Conservation (phyloP, 2,113 vertebrate genomes). For the Turdus rufiventris region DNA sequence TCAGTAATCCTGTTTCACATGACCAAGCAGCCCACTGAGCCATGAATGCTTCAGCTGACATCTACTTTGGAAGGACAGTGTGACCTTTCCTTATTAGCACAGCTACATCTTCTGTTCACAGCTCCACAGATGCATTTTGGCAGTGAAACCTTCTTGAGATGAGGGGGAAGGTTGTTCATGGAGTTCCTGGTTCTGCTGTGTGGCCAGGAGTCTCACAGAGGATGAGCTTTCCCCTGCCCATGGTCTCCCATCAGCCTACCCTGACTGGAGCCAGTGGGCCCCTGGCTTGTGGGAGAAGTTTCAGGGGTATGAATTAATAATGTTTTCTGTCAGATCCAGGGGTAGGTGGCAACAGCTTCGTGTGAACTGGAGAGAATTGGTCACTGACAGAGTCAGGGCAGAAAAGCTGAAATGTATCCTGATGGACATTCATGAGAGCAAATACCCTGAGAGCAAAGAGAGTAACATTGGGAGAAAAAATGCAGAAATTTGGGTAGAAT, state of each 20-base stretch:
- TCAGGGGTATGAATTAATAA: not conserved
- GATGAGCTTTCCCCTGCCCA: not conserved
- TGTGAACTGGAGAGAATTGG: not conserved
- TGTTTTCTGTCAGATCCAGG: not conserved
- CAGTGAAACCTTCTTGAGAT: not conserved
- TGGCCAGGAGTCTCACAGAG: not conserved
- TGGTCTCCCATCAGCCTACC: not conserved
- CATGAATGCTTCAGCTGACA: not conserved
- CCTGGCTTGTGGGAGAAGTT: not conserved
- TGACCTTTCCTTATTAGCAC: not conserved
- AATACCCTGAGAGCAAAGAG: not conserved
- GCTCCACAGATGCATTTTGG: not conserved
- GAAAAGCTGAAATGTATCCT: not conserved
- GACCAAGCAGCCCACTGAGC: not conserved
- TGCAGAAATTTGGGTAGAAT: not conserved
- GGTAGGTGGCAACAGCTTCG: not conserved
- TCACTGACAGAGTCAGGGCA: not conserved
- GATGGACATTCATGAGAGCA: not conserved
- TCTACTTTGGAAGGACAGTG: not conserved
- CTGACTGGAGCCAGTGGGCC: not conserved
- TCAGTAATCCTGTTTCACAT: not conserved
- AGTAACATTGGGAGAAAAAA: not conserved
- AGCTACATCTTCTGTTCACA: not conserved
- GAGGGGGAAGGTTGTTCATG: not conserved
- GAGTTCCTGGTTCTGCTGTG: accelerated